Conservation (phyloP, 2,113 vertebrate species). For the Lipotes vexillifer region DNA sequence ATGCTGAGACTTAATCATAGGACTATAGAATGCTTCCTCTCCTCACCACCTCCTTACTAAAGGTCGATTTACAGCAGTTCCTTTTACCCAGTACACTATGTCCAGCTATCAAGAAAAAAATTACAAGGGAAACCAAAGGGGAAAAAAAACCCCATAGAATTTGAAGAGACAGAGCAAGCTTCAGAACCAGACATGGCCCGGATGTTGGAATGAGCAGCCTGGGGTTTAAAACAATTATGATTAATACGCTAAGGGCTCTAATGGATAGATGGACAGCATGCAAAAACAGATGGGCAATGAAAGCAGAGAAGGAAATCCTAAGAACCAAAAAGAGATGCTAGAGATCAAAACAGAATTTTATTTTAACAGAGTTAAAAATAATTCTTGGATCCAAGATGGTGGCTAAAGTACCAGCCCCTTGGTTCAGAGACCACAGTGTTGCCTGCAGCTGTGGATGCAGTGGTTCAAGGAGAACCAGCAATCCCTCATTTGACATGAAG, state of each 20-base stretch:
- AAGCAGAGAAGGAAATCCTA: neutral
- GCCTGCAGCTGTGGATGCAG: conserved; percentile 78
- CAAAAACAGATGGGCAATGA: neutral
- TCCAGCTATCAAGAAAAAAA: neutral
- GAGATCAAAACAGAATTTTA: neutral
- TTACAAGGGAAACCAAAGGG: neutral
- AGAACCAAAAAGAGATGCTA: neutral
- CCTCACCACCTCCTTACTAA: neutral
- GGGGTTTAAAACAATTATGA: neutral
- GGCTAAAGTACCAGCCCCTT: conserved; percentile 80
- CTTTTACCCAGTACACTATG: neutral
- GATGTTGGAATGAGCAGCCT: neutral
- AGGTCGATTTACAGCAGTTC: neutral
- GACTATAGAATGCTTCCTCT: neutral
- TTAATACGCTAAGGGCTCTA: neutral
- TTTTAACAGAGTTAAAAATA: neutral
- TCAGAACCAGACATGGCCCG: neutral
- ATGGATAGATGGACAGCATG: neutral
- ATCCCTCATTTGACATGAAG: conserved; percentile 76
- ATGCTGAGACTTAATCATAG: neutral
- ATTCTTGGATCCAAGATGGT: conserved; percentile 73
- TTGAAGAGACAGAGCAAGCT: neutral
- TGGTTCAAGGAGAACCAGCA: conserved; percentile 84
- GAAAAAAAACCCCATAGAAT: neutral
- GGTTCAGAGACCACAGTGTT: conserved; percentile 83